Base-by-base conservation (phyloP, 2,797 vertebrate species). In the Champsocephalus gunnari region DNA sequence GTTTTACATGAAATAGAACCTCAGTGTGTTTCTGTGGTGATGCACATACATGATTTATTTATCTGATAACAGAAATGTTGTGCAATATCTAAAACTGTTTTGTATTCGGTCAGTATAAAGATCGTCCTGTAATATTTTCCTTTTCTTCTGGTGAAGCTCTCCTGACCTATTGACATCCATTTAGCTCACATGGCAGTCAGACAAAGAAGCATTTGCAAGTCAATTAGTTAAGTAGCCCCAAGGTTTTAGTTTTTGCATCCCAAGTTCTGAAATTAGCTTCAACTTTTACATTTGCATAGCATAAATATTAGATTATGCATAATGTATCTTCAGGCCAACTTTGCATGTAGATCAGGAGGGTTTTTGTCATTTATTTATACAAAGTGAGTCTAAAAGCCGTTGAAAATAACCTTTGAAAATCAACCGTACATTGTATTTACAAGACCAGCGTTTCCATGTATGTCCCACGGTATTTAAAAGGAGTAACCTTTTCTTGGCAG, bases 141-240 rank as follows among this genome's bases (percentile, higher is more conserved):
- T 21, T 47, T 64, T 64, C 56, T 67, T 41, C 41, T 14, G 55
- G 51, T 66, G 73, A 80, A 71, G 82, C 72, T 34, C 12, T 67
- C 59, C 71, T 92, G 92, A 93, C 89, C 89, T 85, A 82, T 87
- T 92, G 91, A 90, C 88, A 88, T 79, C 83, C 69, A 77, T 83
- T 91, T 84, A 86, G 77, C 84, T 83, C 77, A 58, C 78, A 69
- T 71, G 67, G 59, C 85, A 65, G 60, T 67, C 76, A 64, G 87
- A 88, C 87, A 88, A 86, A 84, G 83, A 81, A 24, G 54, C 64
- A 94, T 93, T 92, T 93, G 91, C 90, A 93, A 93, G 84, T 93
- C 85, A 91, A 93, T 93, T 92, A 90, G 80, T 71, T 63, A 89
- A 87, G 68, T 79, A 87, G 83, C 88, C 88, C 61, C 49, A 45